Percentiles rank a stretch among this genome's conserved stretches.
phyloP scores from a whole-genome alignment of 2,888 invertebrate species.

The Lamellibrachia satsuma region DNA sequence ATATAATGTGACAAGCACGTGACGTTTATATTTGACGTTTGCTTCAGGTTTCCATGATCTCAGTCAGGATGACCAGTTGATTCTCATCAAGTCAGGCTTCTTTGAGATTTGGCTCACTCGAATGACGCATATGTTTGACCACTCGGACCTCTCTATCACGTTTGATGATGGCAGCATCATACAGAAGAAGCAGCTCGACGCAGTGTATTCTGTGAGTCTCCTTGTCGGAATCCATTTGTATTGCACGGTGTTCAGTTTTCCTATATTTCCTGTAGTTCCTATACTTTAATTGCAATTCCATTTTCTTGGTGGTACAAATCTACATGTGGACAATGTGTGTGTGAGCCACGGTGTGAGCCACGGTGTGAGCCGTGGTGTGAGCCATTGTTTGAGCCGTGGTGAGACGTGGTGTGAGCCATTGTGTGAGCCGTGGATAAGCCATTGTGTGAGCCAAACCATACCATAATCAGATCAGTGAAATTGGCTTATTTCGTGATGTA shows the following conservation, averaged over 20 bases:
- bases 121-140: conserved; percentile 81
- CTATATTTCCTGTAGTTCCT: no score
- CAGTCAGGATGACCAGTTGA: conserved; percentile 94
- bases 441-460: no score
- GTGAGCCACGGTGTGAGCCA: no score
- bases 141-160: conserved; percentile 74
- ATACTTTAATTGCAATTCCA: no score
- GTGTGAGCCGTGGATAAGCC: no score
- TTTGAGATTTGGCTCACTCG: conserved; percentile 95
- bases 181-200: conserved; percentile 82
- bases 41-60: conserved; percentile 80
- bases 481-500: no score
- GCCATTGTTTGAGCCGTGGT: no score
- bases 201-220: conserved; percentile 51
- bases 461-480: no score
- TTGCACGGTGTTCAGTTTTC: background rate
- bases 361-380: no score
- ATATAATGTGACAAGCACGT: background rate
- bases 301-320: no score
- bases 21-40: background rate
- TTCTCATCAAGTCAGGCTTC: conserved; percentile 94
- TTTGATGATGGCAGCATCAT: conserved; percentile 90
- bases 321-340: no score
- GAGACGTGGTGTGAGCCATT: no score
- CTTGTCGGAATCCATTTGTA: background rate